Conservation (phyloP, 1,140 invertebrate genomes). For the Periplaneta americana region DNA sequence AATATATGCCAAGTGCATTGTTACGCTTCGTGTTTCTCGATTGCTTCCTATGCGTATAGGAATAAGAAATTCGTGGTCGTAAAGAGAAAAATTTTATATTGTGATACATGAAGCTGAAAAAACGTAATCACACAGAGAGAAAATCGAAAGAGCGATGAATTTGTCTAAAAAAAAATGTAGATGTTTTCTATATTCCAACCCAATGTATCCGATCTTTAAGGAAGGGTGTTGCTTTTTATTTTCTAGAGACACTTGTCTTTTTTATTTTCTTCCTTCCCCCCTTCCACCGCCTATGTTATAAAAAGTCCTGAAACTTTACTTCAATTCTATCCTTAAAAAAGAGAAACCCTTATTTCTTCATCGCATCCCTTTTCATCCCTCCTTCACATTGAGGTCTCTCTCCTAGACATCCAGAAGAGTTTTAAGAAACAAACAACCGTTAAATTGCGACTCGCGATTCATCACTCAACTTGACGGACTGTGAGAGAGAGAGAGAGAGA, state of each 20-base stretch:
- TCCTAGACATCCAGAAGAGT: neutral
- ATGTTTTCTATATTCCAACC: neutral
- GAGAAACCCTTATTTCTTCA: neutral
- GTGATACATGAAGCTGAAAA: neutral
- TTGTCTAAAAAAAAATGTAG: neutral
- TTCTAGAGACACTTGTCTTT: neutral
- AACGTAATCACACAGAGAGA: neutral
- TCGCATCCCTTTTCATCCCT: neutral
- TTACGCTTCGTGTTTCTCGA: no score
- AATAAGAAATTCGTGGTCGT: no score
- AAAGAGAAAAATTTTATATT: neutral
- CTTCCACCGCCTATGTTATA: neutral
- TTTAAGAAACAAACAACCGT: neutral
- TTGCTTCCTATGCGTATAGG: no score
- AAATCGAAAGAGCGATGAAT: neutral
- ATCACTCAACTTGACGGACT: neutral
- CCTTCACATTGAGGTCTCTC: neutral
- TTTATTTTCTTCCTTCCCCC: neutral
- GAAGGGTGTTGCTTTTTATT: neutral
- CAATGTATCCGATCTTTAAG: neutral
- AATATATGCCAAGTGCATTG: no score
- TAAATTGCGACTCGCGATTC: neutral
- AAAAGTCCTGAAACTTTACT: neutral
- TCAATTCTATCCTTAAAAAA: neutral
- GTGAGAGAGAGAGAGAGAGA: neutral